Base-by-base conservation (phyloP, 2,888 invertebrate species). In the Gastracanthus pulcherrimus region DNA sequence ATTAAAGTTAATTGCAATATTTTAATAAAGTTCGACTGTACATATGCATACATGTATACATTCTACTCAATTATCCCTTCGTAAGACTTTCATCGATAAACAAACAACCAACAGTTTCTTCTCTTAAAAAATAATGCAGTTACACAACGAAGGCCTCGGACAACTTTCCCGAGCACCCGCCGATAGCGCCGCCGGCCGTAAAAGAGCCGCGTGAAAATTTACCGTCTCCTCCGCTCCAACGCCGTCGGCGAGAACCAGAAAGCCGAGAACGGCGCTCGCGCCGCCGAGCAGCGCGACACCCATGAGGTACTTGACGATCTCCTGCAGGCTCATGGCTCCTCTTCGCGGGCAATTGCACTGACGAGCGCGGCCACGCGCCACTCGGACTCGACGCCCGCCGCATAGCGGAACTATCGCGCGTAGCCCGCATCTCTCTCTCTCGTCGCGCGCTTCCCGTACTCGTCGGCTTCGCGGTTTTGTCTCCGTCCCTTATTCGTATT, bases 261-360 rank as follows among this genome's bases (percentile, higher is more conserved):
- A n/a, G n/a, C n/a, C n/a, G n/a, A n/a, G n/a, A n/a, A n/a, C n/a
- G n/a, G n/a, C n/a, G n/a, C n/a, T n/a, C n/a, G n/a, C n/a, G 26
- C 9, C 16, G 7, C 64, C 19, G 6, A 34, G 26, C 3, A 3
- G 16, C 16, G n/a, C 5, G n/a, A 41, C 71, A 81, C 88, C 89
- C 82, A 89, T 62, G 23, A 90, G 84, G 76, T 86, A 89, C 76
- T 87, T 89, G n/a, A 89, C 83, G 85, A 86, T 87, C 51, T 88
- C 86, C 70, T 87, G 88, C 38, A 89, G 79, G 84, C 87, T 87
- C 90, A 90, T 91, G 88, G 86, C 87, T 87, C 86, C 82, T 82
- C 74, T 80, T 72, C 51, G 29, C 26, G 16, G 16, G 13, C 41
- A 13, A 38, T 38, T 3, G 13, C 13, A 41, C 13, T 3, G 7